phyloP scores from a whole-genome alignment of 2,888 invertebrate genomes.

The Octonoba sinensis region DNA sequence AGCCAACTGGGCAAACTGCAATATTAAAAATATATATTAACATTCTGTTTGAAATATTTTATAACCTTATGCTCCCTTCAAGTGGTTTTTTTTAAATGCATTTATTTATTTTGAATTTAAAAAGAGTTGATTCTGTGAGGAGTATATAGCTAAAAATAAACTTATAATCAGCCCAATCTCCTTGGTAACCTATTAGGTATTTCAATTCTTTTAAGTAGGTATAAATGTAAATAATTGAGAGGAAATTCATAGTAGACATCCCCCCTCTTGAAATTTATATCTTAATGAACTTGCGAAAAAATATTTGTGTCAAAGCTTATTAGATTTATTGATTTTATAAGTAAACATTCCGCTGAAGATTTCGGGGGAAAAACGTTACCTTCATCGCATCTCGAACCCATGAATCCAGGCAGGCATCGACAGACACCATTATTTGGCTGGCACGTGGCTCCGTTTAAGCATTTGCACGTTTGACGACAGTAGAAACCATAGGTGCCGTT shows the following conservation, averaged over 20 bases:
- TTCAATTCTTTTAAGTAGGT: too few species aligned
- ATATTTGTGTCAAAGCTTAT: not conserved
- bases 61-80: too few species aligned
- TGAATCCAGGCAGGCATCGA: conserved; percentile 61
- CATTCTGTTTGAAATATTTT: too few species aligned
- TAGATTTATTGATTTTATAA: not conserved
- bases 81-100: too few species aligned
- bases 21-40: not conserved
- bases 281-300: not conserved
- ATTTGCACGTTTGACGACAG: conserved; percentile 67
- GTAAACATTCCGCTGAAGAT: not conserved
- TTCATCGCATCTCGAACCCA: conserved; percentile 62
- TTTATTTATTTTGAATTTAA: too few species aligned
- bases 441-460: conserved; percentile 63
- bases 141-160: too few species aligned
- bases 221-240: too few species aligned
- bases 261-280: too few species aligned
- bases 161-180: too few species aligned
- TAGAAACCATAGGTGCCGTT: conserved; percentile 68
- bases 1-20: conserved; percentile 83
- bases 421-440: conserved; percentile 64
- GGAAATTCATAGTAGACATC: too few species aligned
- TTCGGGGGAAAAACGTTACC: conserved; percentile 12
- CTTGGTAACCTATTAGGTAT: too few species aligned
- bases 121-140: too few species aligned